Base-by-base conservation (phyloP, 2,797 vertebrate species). In the Denticeps clupeoides region DNA sequence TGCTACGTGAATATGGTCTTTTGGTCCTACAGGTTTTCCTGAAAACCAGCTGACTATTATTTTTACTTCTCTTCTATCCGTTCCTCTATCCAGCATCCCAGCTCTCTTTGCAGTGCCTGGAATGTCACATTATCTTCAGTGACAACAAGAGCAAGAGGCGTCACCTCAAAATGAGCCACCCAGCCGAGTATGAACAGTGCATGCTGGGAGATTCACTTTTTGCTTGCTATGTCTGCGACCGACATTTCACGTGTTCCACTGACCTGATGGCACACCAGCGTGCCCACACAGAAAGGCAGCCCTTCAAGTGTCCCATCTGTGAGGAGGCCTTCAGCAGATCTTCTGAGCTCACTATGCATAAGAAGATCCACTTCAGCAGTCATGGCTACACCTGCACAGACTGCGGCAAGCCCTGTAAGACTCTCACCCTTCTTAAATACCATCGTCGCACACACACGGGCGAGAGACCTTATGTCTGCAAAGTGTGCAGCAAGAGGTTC, bases 71-170 rank as follows among this genome's bases (percentile, higher is more conserved):
- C 3, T 31, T n/a, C 5, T 57, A 15, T 2, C 25, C 13, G 15
- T 54, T 7, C 60, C 58, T 40, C 26, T 16, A 11, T 58, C 11
- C 51, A 87, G 87, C 83, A 7, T 78, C 83, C 56, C 72, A 85
- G 56, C 67, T 84, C 12, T 82, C 83, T 5, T 68, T 83, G 16
- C 84, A 88, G 55, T 88, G 85, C 65, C 63, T 80, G 1, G 77
- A 78, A 47, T 89, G 87, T 68, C 82, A 89, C 72, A 87, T 89
- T 55, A 89, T 87, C 64, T 90, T 89, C 65, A 80, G 83, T 1
- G 81, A 87, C 45, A 38, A 64, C 65, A 87, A 86, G 65, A 84
- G 86, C 71, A 87, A 83, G 64, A 77, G 79, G 51, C 82, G 80
- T 4, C 88, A 87, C 67, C 69, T 86, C 54, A 89, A 86, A 71